These are phyloP conservation scores for Catalaphyllia jardinei DNA, from an alignment of 64 coral and sea anemone genomes.

Conservation along the genomic window DNA sequence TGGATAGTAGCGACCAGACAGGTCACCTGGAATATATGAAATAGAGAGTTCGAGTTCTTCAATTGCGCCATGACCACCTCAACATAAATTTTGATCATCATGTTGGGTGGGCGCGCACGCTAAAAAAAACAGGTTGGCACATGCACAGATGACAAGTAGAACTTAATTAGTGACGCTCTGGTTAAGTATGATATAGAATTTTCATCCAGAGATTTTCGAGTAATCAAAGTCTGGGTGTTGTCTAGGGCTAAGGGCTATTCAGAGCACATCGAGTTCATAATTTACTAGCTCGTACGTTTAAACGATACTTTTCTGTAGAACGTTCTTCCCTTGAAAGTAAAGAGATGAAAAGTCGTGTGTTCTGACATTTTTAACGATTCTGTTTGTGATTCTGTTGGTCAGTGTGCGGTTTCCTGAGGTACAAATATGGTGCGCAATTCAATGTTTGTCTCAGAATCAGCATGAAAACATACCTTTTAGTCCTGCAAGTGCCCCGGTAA, in stretches of 20 bases:
- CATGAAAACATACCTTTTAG: conserved; percentile 47
- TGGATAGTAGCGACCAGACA: conserved; percentile 73
- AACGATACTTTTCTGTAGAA: too few species aligned
- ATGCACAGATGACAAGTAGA: background rate
- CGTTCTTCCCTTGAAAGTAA: too few species aligned
- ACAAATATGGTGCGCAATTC: too few species aligned
- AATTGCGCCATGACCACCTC: background rate
- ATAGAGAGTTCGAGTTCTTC: background rate
- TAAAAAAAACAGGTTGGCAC: background rate
- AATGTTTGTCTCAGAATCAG: background rate
- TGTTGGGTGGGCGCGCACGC: background rate
- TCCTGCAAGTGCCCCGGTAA: conserved; percentile 50
- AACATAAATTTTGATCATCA: background rate
- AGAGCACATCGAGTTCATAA: too few species aligned
- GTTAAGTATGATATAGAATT: too few species aligned
- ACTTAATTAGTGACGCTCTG: too few species aligned
- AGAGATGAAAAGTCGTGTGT: too few species aligned
- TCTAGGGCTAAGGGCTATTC: too few species aligned
- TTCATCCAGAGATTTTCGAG: too few species aligned
- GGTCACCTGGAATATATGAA: conserved; percentile 42
- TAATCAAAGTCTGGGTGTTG: too few species aligned
- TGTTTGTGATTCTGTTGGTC: background rate
- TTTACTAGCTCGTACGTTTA: too few species aligned
- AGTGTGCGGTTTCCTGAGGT: background rate
- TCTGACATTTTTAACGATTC: too few species aligned